These are phyloP conservation scores for Cochlearius cochlearius DNA, from an alignment of 2,113 vertebrate species.

Conservation along the genomic window DNA sequence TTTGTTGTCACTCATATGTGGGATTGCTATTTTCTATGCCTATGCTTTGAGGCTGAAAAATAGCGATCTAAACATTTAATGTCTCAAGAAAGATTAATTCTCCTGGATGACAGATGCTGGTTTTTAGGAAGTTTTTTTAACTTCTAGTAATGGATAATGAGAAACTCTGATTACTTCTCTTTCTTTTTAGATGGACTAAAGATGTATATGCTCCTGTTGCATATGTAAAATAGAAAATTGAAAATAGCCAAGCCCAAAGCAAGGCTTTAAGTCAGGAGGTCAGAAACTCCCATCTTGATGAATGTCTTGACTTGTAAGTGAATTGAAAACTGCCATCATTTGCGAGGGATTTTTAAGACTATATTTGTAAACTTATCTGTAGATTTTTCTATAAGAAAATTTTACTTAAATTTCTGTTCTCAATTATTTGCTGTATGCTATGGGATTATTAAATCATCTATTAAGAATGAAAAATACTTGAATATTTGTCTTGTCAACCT, in stretches of 20 bases:
- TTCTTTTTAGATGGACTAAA: slow-evolving; percentile 28
- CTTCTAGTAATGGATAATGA: not conserved
- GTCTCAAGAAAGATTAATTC: not conserved
- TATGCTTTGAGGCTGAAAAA: not conserved
- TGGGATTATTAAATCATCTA: not conserved
- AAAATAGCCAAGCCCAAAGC: not conserved
- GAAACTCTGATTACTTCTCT: not conserved
- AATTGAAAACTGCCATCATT: not conserved
- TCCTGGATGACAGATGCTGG: not conserved
- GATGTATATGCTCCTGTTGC: not conserved
- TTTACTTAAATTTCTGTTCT: not conserved
- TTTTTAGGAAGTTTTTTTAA: not conserved
- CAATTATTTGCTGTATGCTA: not conserved
- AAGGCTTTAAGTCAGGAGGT: not conserved
- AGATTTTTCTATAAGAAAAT: not conserved
- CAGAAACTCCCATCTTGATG: not conserved
- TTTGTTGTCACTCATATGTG: not conserved
- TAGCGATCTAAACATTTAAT: not conserved
- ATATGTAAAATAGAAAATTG: not conserved
- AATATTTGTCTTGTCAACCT: not conserved
- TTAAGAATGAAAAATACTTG: not conserved
- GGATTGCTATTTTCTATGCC: not conserved
- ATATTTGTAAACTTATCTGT: not conserved
- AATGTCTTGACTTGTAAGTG: slow-evolving; percentile 32
- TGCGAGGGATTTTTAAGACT: not conserved